These are phyloP conservation scores for Vanacampus margaritifer DNA, from an alignment of 2,113 vertebrate species.

Conservation along the genomic window DNA sequence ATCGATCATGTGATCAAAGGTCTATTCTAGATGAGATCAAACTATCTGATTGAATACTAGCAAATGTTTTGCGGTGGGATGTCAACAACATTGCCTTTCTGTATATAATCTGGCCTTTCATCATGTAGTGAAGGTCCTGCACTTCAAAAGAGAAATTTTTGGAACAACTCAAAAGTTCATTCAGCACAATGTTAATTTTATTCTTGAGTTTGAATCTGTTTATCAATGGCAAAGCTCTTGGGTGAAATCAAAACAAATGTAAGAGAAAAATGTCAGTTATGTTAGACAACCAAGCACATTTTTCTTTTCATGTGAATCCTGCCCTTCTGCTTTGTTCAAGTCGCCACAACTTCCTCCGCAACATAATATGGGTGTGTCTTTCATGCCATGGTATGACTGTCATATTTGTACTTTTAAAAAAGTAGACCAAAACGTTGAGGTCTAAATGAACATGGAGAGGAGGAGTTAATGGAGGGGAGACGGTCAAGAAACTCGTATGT, in stretches of 20 bases:
- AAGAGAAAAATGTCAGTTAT: background rate
- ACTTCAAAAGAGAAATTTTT: background rate
- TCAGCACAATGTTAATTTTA: background rate
- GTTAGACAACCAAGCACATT: constrained; percentile 20
- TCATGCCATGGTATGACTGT: constrained; percentile 5
- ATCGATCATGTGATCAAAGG: background rate
- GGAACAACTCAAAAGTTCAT: background rate
- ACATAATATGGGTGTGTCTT: constrained; percentile 34
- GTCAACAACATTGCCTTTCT: background rate
- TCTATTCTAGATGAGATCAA: background rate
- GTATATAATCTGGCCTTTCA: background rate
- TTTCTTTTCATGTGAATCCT: constrained; percentile 35
- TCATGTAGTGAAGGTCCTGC: background rate
- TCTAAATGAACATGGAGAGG: constrained; percentile 13
- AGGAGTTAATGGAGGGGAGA: constrained; percentile 7
- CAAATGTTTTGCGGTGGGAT: background rate
- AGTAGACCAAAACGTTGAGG: constrained; percentile 16
- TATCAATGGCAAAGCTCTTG: background rate
- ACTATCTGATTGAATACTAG: background rate
- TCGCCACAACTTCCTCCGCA: constrained; percentile 58
- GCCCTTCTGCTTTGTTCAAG: constrained; percentile 58
- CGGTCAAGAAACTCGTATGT: constrained; percentile 45
- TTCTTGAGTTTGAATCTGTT: background rate
- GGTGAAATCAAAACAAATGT: background rate
- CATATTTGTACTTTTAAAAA: constrained; percentile 22